phyloP scores from a whole-genome alignment of 2,797 vertebrate genomes.

The Gallirallus australis region DNA sequence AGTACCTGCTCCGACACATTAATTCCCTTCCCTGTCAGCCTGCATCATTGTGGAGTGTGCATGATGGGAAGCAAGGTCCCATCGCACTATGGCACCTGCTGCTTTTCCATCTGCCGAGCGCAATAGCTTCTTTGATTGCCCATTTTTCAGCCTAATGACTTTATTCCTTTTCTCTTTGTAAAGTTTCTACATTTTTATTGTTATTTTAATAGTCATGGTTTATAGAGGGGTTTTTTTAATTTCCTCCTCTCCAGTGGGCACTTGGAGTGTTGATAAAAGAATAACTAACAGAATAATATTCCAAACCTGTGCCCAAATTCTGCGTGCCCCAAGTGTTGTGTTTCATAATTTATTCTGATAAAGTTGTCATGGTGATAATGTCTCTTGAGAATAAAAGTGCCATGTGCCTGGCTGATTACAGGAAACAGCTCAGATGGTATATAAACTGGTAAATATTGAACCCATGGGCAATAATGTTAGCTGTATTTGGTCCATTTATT shows the following conservation, averaged over 20 bases:
- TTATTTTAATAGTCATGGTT: constrained; percentile 66
- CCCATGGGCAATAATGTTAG: constrained; percentile 62
- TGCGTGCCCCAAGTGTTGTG: constrained; percentile 66
- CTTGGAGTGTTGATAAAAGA: constrained; percentile 64
- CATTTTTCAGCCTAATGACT: constrained; percentile 84
- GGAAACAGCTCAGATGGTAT: constrained; percentile 80
- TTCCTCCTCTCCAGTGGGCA: constrained; percentile 55
- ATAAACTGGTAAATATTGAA: constrained; percentile 81
- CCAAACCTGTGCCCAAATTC: constrained; percentile 64
- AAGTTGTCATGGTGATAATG: constrained; percentile 85
- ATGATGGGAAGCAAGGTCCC: constrained; percentile 87
- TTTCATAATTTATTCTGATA: constrained; percentile 82
- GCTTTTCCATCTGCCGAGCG: constrained; percentile 92
- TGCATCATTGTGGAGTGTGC: constrained; percentile 86
- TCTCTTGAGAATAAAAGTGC: constrained; percentile 76
- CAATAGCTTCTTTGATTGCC: constrained; percentile 81
- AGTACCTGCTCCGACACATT: constrained; percentile 86
- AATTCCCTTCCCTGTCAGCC: constrained; percentile 91
- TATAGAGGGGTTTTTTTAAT: neutral
- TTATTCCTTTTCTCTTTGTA: constrained; percentile 77
- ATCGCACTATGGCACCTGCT: constrained; percentile 89
- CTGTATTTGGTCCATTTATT: constrained; percentile 50
- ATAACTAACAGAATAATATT: constrained; percentile 66
- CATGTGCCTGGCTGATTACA: constrained; percentile 80
- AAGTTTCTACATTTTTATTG: constrained; percentile 77